Percentiles rank a stretch among this genome's conserved stretches.
phyloP scores from a whole-genome alignment of 2,797 vertebrate species.

The Micromesistius poutassou region DNA sequence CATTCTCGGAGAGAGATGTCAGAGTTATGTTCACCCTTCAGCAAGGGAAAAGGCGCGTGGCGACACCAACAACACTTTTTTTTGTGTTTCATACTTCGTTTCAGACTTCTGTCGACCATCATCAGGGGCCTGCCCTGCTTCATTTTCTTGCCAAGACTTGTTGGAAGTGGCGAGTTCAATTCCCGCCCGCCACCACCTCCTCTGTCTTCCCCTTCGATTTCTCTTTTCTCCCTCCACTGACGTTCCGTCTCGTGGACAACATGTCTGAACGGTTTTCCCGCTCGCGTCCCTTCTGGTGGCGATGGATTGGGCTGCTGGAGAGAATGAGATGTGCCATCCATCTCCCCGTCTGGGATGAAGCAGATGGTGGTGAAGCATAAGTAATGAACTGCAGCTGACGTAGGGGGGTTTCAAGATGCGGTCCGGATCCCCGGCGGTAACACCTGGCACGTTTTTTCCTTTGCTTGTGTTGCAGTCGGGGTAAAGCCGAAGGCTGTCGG shows the following conservation, averaged over 20 bases:
- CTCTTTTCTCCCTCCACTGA: not conserved
- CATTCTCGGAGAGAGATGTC: too few relatives aligned
- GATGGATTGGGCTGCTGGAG: not conserved
- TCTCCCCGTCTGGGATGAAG: slow-evolving; percentile 2
- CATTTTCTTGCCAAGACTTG: too few relatives aligned
- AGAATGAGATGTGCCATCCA: not conserved
- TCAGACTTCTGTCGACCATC: too few relatives aligned
- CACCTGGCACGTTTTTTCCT: not conserved
- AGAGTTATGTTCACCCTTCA: too few relatives aligned
- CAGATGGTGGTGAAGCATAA: not conserved
- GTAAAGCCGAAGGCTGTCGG: not conserved
- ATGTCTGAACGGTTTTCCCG: not conserved
- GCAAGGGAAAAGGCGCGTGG: too few relatives aligned
- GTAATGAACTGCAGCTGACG: not conserved
- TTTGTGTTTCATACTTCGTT: too few relatives aligned
- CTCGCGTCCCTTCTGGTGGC: not conserved
- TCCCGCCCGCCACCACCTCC: too few relatives aligned
- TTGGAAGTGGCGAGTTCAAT: too few relatives aligned
- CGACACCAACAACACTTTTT: too few relatives aligned
- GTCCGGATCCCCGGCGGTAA: not conserved
- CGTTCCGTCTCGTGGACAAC: not conserved
- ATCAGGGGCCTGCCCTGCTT: too few relatives aligned
- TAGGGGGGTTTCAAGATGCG: not conserved
- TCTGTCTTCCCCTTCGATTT: too few relatives aligned
- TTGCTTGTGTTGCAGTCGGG: not conserved